Evolutionary conservation across 2,888 invertebrate species (phyloP).

Genomic region (Nebria brevicollis): DNA sequence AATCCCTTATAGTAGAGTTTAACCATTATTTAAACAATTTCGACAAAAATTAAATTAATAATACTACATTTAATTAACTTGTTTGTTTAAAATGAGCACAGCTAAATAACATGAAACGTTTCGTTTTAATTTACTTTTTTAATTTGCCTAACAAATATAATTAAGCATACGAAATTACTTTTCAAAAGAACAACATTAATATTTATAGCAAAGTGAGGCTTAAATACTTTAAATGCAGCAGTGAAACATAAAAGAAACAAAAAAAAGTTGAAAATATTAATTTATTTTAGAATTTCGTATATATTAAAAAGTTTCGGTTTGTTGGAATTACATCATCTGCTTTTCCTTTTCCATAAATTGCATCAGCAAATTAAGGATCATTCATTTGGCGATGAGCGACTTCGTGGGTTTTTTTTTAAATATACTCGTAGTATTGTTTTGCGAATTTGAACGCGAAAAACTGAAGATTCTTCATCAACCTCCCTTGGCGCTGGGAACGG

Average conservation of each 20-base stretch:
- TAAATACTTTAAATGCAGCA: not conserved
- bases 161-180: not conserved
- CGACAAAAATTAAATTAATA: too few species aligned
- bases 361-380: constrained; percentile 32
- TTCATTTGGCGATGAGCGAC: constrained; percentile 13
- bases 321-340: constrained; percentile 19
- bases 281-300: not conserved
- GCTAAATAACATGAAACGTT: not conserved
- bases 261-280: not conserved
- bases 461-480: constrained; percentile 32
- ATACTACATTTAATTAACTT: too few species aligned
- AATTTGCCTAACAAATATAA: not conserved
- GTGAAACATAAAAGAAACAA: not conserved
- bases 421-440: constrained; percentile 3
- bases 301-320: constrained; percentile 18
- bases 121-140: not conserved
- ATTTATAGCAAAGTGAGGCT: not conserved
- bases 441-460: not conserved
- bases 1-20: too few species aligned
- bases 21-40: too few species aligned
- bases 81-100: not conserved
- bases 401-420: constrained; percentile 22
- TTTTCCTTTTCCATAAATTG: constrained; percentile 23
- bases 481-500: constrained; percentile 10
- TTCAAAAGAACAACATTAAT: not conserved